phyloP scores from a whole-genome alignment of 2,888 invertebrate genomes.

The Drosophila quinaria region DNA sequence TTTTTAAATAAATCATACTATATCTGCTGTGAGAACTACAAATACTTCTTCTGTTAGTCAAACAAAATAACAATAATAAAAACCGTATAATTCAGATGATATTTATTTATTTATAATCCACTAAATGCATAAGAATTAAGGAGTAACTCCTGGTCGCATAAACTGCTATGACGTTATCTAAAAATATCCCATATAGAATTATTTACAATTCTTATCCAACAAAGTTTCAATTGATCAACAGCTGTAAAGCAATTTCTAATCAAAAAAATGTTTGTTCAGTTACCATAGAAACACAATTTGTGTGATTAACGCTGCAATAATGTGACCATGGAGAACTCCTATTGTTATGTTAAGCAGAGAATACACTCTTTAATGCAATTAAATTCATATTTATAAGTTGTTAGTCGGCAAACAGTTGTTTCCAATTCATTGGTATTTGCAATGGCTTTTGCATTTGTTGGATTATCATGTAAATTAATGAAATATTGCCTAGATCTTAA shows the following conservation, averaged over 20 bases:
- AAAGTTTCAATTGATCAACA: background rate
- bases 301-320: background rate
- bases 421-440: constrained; percentile 29
- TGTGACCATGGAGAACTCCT: constrained; percentile 1
- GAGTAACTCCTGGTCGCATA: no score
- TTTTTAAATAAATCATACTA: no score
- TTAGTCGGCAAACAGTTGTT: constrained; percentile 15
- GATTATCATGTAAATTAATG: constrained; percentile 7
- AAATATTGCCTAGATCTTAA: constrained; percentile 9
- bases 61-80: no score
- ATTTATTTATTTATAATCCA: background rate
- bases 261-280: background rate
- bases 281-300: background rate
- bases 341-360: background rate
- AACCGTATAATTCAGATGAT: background rate
- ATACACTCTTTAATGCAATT: background rate
- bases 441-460: constrained; percentile 33
- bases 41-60: no score
- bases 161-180: no score
- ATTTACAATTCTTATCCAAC: no score
- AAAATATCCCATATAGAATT: no score
- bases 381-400: background rate
- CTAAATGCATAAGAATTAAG: background rate
- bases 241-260: background rate
- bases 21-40: no score